Evolutionary conservation across 2,113 vertebrate genomes (phyloP), one percentile per base, ranked within the genome.

Genomic region (Callipepla squamata): DNA sequence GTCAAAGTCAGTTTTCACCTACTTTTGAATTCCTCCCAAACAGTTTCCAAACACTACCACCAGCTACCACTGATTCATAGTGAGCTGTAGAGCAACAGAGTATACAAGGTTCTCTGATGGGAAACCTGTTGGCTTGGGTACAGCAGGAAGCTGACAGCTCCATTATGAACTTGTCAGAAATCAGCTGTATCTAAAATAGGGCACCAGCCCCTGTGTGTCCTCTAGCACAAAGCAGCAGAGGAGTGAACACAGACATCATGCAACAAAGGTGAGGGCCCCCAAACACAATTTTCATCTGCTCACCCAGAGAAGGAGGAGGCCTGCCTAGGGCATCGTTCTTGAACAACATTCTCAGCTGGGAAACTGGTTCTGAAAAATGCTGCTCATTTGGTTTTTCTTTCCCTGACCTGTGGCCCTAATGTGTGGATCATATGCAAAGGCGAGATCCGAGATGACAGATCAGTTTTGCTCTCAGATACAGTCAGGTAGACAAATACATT

Each of bases 381-480:
- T 95, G 84, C 81, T 95, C 88, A 61, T 94, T 95, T 90, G 67
- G 3, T 69, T 93, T 95, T 82, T 78, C 75, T 48, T 85, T 80
- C 55, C 40, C 81, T 93, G 63, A 92, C 85, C 89, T 6, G 12
- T 63, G 75, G 81, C 84, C 75, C 20, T 80, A 70, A 80, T 5
- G 18, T 61, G 75, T 51, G 76, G 47, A 90, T 95, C 92, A 96
- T 65, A 94, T 30, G 70, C 50, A 89, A 82, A 93, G n/a, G 69
- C 81, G 62, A 89, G 55, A 96, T 93, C 87, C 69, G 81, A 87
- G 48, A 73, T 89, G 96, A 95, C 93, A 95, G 91, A 84, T 86
- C 11, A 4, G 65, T 76, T 95, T 89, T 93, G 78, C 90, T 89
- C 44, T 94, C 86, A 94, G 58, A 87, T 87, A 93, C 4, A 83